A percentile compares a stretch with the other conserved stretches of the same genome.
These are phyloP conservation scores for Sebastes umbrosus DNA, from an alignment of 2,797 vertebrate species.

Conservation along the genomic window DNA sequence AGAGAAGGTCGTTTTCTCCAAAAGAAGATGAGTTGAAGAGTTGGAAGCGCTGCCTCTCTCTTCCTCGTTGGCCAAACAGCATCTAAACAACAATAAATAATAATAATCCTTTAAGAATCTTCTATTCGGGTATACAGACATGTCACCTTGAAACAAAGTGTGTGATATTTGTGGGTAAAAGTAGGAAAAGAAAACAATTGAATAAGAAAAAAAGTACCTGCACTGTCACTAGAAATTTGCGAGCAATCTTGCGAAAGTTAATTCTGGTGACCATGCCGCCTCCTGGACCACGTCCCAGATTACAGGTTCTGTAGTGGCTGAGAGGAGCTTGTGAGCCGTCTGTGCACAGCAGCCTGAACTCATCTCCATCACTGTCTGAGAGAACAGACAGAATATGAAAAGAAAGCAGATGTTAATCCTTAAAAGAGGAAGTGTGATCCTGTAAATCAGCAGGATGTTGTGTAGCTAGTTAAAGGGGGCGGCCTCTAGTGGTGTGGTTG, in stretches of 20 bases:
- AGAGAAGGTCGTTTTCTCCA: slow-evolving; percentile 86
- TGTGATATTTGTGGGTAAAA: neutral
- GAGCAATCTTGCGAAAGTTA: slow-evolving; percentile 85
- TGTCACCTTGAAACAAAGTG: neutral
- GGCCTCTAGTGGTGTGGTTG: no score
- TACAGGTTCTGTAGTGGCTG: slow-evolving; percentile 81
- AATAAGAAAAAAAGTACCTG: slow-evolving; percentile 75
- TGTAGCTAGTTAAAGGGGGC: neutral
- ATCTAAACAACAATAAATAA: slow-evolving; percentile 65
- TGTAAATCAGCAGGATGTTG: neutral
- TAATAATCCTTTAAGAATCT: neutral
- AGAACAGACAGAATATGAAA: slow-evolving; percentile 3
- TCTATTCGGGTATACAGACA: neutral
- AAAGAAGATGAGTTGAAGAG: slow-evolving; percentile 86
- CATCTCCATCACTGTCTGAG: slow-evolving; percentile 79
- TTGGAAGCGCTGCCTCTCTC: slow-evolving; percentile 83
- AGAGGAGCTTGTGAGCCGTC: slow-evolving; percentile 86
- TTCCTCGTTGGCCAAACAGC: slow-evolving; percentile 86
- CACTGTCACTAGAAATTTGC: slow-evolving; percentile 82
- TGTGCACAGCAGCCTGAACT: slow-evolving; percentile 86
- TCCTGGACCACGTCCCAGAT: slow-evolving; percentile 89
- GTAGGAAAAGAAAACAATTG: neutral
- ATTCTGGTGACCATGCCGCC: slow-evolving; percentile 81
- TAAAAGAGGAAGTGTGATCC: neutral
- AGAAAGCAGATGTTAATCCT: neutral